Base-by-base conservation (phyloP, 2,888 invertebrate genomes). In the Mechanitis messenoides region DNA sequence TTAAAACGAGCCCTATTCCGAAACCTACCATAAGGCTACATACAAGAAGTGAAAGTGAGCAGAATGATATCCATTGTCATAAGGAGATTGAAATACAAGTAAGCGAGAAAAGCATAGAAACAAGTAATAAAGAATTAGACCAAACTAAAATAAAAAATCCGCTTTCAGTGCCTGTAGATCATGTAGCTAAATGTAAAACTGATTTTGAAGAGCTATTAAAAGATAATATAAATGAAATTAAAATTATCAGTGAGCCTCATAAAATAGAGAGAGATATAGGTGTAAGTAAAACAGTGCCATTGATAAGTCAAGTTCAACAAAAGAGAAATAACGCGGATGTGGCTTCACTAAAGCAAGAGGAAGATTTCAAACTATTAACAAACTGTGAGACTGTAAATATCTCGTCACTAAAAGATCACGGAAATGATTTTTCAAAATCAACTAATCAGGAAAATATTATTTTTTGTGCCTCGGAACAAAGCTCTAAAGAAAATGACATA, bases 151-250 rank as follows among this genome's bases (percentile, higher is more conserved):
- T 9, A 31, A 31, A 31, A 50, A 28, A 50, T 9, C 50, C 28
- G 64, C 59, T 72, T 4, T 50, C 66, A 59, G 53, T 66, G 12
- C 45, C 68, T 33, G 53, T 59, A 38, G 84, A 82, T 59, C 73
- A 71, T 64, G 69, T 72, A 64, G 53, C 76, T 9, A 89, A 89
- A 78, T 83, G 85, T 75, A 89, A 84, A 71, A 90, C 90, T 47
- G 91, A 91, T 73, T 91, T 90, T 72, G 91, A 91, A 74, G 91
- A 91, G 71, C 73, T 91, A 54, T 73, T 91, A 38, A 91, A 87
- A 77, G 90, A 90, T 71, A 90, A 84, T 58, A 87, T 90, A 33
- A 90, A 87, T 74, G 87, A 90, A 79, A 90, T 89, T 57, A 91
- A 90, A 79, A 73, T 87, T 20, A 82, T 79, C 20, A 88, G 85